Percentiles rank a stretch among this genome's conserved stretches.
Conservation (phyloP, 2,888 invertebrate species). For the Hemaris fuciformis region DNA sequence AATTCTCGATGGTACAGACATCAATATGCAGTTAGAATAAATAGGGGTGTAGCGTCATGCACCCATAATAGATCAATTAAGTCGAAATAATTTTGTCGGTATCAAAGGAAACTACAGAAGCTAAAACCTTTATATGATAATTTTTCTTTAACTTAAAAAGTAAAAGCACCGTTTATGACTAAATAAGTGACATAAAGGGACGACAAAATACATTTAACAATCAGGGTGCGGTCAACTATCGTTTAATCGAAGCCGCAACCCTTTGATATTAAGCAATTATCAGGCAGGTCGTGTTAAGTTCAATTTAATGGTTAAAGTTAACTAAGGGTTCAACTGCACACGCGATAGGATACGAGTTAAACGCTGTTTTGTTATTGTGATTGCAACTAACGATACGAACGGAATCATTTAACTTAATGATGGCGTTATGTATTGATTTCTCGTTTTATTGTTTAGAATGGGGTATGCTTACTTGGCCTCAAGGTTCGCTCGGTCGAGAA, state of each 20-base stretch:
- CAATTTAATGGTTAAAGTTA: constrained; percentile 62
- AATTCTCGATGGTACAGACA: no score
- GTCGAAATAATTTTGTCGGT: no score
- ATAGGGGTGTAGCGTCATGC: no score
- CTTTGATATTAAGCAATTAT: constrained; percentile 72
- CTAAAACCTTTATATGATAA: no score
- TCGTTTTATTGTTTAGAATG: no score
- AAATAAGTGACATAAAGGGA: constrained; percentile 27
- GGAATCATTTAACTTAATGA: constrained; percentile 22
- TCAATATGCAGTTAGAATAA: no score
- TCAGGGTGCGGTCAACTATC: constrained; percentile 49
- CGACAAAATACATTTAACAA: constrained; percentile 42
- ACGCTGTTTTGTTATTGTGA: constrained; percentile 23
- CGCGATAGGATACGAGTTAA: constrained; percentile 49
- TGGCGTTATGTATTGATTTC: not conserved
- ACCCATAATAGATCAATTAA: no score
- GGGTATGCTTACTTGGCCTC: no score
- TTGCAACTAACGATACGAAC: constrained; percentile 10
- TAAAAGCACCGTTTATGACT: no score
- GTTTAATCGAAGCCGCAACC: constrained; percentile 60
- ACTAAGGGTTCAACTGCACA: constrained; percentile 45
- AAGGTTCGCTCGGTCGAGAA: no score
- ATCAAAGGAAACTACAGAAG: no score
- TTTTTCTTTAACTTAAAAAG: no score
- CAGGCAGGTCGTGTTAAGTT: constrained; percentile 45